Percentiles rank a stretch among this genome's conserved stretches.
Evolutionary conservation across 1,140 invertebrate species (phyloP).

Genomic region (Drosophila bocki): DNA sequence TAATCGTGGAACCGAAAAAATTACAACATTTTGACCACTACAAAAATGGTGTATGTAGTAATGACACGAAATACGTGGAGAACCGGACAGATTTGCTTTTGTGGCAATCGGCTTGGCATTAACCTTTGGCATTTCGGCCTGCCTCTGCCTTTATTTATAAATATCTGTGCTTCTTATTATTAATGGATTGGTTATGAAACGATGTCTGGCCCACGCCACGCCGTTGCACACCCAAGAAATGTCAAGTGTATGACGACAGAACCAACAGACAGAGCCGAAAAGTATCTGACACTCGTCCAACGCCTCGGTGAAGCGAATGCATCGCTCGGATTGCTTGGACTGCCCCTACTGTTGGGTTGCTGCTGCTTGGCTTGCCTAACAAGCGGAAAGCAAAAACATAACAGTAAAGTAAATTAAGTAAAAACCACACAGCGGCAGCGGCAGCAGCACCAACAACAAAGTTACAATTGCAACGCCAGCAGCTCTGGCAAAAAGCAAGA

Average conservation of each 20-base stretch:
- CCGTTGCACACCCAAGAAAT: slow-evolving; percentile 62
- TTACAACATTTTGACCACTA: slow-evolving; percentile 28
- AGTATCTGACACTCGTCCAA: slow-evolving; percentile 50
- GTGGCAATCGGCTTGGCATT: slow-evolving; percentile 63
- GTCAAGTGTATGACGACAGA: slow-evolving; percentile 62
- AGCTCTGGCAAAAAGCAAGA: slow-evolving; percentile 41
- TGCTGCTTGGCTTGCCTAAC: slow-evolving; percentile 60
- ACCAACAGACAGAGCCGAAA: slow-evolving; percentile 40
- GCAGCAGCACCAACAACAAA: slow-evolving; percentile 16
- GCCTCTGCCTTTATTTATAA: slow-evolving; percentile 16
- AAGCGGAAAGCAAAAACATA: slow-evolving; percentile 79
- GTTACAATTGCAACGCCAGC: slow-evolving; percentile 58
- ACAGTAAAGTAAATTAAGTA: slow-evolving; percentile 81
- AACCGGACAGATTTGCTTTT: slow-evolving; percentile 31
- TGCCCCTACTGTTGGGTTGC: slow-evolving; percentile 20
- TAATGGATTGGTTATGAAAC: slow-evolving; percentile 68
- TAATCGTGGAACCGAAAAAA: slow-evolving; percentile 28
- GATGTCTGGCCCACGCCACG: slow-evolving; percentile 55
- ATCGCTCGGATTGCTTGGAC: slow-evolving; percentile 37
- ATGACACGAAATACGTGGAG: slow-evolving; percentile 23
- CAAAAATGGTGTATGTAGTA: slow-evolving; percentile 34
- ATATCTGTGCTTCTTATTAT: slow-evolving; percentile 24
- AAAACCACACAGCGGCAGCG: slow-evolving; percentile 63
- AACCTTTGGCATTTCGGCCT: slow-evolving; percentile 70
- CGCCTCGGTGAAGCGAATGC: slow-evolving; percentile 45